Conservation (phyloP, 2,797 vertebrate genomes). For the Serranus cabrilla region DNA sequence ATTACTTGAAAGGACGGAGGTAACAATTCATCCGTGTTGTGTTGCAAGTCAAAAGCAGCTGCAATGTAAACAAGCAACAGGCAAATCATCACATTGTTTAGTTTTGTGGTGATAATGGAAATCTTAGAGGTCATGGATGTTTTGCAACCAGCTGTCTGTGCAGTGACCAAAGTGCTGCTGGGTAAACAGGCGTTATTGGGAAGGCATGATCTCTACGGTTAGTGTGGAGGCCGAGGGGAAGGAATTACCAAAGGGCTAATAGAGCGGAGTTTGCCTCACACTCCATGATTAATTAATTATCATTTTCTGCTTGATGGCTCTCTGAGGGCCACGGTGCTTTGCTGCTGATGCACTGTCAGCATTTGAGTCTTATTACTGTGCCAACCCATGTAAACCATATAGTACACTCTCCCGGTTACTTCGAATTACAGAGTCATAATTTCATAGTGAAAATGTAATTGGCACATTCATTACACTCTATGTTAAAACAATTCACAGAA, state of each 20-base stretch:
- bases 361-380: slow-evolving; percentile 80
- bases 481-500: slow-evolving; percentile 77
- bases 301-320: slow-evolving; percentile 87
- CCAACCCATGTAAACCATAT: slow-evolving; percentile 75
- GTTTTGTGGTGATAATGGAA: slow-evolving; percentile 41
- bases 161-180: slow-evolving; percentile 56
- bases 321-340: slow-evolving; percentile 75
- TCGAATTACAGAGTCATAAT: slow-evolving; percentile 78
- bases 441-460: slow-evolving; percentile 79
- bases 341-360: slow-evolving; percentile 83
- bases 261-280: slow-evolving; percentile 77
- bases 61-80: slow-evolving; percentile 35
- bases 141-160: slow-evolving; percentile 56
- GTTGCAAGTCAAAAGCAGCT: slow-evolving; percentile 35
- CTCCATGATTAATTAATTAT: slow-evolving; percentile 88
- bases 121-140: slow-evolving; percentile 47
- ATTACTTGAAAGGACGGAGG: background rate
- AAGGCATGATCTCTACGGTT: slow-evolving; percentile 70
- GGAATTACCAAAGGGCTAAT: slow-evolving; percentile 83
- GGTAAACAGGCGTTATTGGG: slow-evolving; percentile 62
- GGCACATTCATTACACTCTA: slow-evolving; percentile 78
- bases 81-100: slow-evolving; percentile 28
- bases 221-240: slow-evolving; percentile 66
- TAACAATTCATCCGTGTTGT: slow-evolving; percentile 12
- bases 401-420: slow-evolving; percentile 69